A percentile compares a stretch with the other conserved stretches of the same genome.
phyloP scores from a whole-genome alignment of 2,888 invertebrate species.

The Rhagium mordax region DNA sequence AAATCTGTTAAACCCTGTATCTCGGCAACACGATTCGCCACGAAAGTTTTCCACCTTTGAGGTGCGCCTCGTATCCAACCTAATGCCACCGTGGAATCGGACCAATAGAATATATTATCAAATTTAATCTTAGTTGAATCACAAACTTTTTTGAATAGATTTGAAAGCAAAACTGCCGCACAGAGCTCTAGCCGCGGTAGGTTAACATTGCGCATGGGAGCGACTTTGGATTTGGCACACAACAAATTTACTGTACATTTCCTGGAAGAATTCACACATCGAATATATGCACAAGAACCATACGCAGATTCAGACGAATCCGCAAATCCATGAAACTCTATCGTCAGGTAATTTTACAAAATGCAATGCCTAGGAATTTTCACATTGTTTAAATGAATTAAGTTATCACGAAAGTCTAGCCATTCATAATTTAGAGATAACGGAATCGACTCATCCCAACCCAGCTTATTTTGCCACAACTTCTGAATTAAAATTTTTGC shows the following conservation, averaged over 20 bases:
- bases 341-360: neutral
- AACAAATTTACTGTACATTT: slow-evolving; percentile 28
- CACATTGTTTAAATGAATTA: neutral
- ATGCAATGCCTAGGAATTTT: slow-evolving; percentile 5
- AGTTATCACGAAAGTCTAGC: neutral
- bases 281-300: slow-evolving; percentile 37
- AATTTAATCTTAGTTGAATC: too few species aligned
- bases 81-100: too few species aligned
- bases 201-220: slow-evolving; percentile 37
- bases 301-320: slow-evolving; percentile 22
- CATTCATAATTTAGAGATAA: neutral
- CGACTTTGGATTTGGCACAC: slow-evolving; percentile 43
- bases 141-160: too few species aligned
- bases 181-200: too few species aligned
- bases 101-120: too few species aligned
- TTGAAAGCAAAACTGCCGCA: too few species aligned
- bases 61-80: too few species aligned
- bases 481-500: slow-evolving; percentile 22
- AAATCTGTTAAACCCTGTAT: neutral
- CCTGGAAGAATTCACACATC: slow-evolving; percentile 17
- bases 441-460: slow-evolving; percentile 32
- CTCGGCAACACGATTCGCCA: too few species aligned
- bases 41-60: too few species aligned
- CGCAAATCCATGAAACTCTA: slow-evolving; percentile 20
- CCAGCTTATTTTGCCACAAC: slow-evolving; percentile 19